A percentile compares a stretch with the other conserved stretches of the same genome.
These are phyloP conservation scores for Sphaeramia orbicularis DNA, from an alignment of 2,797 vertebrate species.

Conservation along the genomic window DNA sequence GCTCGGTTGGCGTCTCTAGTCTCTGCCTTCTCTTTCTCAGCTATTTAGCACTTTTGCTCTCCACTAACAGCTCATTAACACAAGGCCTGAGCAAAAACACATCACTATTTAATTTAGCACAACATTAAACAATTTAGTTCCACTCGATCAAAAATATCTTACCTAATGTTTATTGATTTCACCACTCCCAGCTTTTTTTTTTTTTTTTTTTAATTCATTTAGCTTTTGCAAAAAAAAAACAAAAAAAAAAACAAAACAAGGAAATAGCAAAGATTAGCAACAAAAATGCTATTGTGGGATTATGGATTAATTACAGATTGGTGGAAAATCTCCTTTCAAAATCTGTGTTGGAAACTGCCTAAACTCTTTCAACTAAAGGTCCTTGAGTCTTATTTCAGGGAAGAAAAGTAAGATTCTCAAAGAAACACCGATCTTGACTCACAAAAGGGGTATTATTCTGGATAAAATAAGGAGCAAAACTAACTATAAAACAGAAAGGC, in stretches of 20 bases:
- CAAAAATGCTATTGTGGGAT: conserved; percentile 50
- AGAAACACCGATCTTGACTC: conserved; percentile 28
- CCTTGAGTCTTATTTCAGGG: conserved; percentile 27
- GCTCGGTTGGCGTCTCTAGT: too few species aligned
- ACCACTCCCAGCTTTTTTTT: too few species aligned
- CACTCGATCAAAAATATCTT: conserved; percentile 39
- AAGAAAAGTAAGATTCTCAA: conserved; percentile 38
- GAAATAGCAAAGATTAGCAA: conserved; percentile 31
- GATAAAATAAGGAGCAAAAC: background rate
- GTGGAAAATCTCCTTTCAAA: conserved; percentile 39
- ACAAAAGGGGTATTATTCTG: too few species aligned
- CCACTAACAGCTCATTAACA: conserved; percentile 43
- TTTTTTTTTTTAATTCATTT: conserved; percentile 50
- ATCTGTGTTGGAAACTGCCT: conserved; percentile 27
- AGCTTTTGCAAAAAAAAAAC: conserved; percentile 28
- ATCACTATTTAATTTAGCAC: conserved; percentile 22
- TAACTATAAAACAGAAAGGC: too few species aligned
- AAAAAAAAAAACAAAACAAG: conserved; percentile 14
- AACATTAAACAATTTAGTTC: conserved; percentile 34
- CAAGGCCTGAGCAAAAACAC: conserved; percentile 16
- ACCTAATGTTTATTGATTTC: conserved; percentile 16
- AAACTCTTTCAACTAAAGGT: conserved; percentile 39
- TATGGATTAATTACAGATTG: conserved; percentile 48
- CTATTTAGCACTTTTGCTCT: background rate
- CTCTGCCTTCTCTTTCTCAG: conserved; percentile 14